These are phyloP conservation scores for Arion vulgaris DNA, from an alignment of 1,140 invertebrate species.

Conservation along the genomic window DNA sequence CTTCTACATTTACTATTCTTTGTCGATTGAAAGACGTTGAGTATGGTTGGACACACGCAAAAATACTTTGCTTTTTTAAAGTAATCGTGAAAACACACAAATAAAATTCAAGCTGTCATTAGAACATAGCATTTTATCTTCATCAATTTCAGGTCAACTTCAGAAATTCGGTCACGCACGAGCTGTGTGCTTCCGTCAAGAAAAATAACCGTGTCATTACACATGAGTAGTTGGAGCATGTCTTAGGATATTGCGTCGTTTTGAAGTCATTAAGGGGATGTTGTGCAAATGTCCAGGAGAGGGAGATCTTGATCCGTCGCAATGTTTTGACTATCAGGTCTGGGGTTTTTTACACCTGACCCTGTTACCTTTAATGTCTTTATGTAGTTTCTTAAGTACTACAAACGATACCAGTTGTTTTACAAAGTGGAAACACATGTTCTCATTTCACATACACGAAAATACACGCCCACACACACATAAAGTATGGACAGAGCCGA, in stretches of 20 bases:
- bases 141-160: not conserved
- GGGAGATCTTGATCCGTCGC: not conserved
- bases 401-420: no score
- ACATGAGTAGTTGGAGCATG: not conserved
- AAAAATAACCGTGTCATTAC: not conserved
- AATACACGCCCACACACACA: no score
- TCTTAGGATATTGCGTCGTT: conserved; percentile 1
- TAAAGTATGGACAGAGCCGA: no score
- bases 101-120: not conserved
- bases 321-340: not conserved
- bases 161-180: not conserved
- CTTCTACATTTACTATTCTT: not conserved
- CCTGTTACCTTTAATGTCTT: no score
- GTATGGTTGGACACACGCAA: not conserved
- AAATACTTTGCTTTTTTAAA: not conserved
- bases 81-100: not conserved
- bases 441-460: no score
- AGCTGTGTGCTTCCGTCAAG: not conserved
- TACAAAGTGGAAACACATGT: no score
- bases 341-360: not conserved
- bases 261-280: not conserved
- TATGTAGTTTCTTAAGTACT: no score
- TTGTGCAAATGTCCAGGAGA: not conserved
- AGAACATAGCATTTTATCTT: conserved; percentile 3
- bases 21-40: not conserved